Percentiles rank a stretch among this genome's conserved stretches.
These are phyloP conservation scores for Alosa alosa DNA, from an alignment of 2,113 vertebrate species.

Conservation along the genomic window DNA sequence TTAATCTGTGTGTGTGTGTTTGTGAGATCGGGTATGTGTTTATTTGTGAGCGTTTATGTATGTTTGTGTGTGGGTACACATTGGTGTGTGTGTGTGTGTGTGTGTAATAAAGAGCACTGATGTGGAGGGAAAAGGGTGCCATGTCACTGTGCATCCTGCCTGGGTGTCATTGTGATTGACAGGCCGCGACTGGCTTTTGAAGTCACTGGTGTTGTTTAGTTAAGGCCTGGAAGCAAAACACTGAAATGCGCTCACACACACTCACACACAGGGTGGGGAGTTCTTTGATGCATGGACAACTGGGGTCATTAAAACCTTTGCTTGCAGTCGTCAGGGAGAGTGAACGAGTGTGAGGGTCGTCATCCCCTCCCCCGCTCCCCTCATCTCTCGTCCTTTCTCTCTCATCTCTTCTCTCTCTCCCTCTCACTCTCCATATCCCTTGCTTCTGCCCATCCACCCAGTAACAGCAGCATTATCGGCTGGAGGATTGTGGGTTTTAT, in stretches of 20 bases:
- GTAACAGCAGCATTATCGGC: background rate
- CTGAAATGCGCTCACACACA: slow-evolving; percentile 7
- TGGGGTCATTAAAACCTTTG: slow-evolving; percentile 64
- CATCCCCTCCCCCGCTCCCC: slow-evolving; percentile 18
- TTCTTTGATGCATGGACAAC: slow-evolving; percentile 70
- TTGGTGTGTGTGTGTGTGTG: background rate
- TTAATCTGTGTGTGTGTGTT: background rate
- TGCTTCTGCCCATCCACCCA: background rate
- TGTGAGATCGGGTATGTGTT: background rate
- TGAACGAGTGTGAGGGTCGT: slow-evolving; percentile 57
- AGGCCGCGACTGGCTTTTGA: background rate
- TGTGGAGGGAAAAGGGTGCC: background rate
- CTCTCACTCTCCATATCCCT: background rate
- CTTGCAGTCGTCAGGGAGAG: slow-evolving; percentile 65
- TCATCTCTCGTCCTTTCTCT: slow-evolving; percentile 7
- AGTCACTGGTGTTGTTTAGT: slow-evolving; percentile 38
- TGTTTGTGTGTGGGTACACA: background rate
- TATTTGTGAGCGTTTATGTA: background rate
- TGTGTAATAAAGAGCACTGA: background rate
- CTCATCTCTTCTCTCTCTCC: slow-evolving; percentile 21
- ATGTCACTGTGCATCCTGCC: background rate
- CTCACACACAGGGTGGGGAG: slow-evolving; percentile 34
- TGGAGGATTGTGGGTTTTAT: background rate
- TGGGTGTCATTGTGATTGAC: slow-evolving; percentile 5
- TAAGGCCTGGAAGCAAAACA: slow-evolving; percentile 56